Conservation (phyloP, 1,140 invertebrate genomes). For the Batillaria attramentaria region DNA sequence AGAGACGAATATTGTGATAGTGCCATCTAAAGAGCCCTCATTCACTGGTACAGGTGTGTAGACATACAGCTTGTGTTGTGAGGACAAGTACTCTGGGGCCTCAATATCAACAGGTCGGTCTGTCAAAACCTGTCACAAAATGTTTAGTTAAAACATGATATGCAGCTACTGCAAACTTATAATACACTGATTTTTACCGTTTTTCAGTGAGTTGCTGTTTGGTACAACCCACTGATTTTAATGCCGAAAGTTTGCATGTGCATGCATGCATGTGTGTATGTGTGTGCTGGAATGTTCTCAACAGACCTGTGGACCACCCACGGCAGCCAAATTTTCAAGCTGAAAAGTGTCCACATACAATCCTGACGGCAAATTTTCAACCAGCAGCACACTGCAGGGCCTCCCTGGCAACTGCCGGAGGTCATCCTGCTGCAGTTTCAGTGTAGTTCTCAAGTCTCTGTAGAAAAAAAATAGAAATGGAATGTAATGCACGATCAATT, state of each 20-base stretch:
- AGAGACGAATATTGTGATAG: slow-evolving; percentile 35
- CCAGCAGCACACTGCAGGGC: slow-evolving; percentile 39
- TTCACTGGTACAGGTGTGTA: slow-evolving; percentile 24
- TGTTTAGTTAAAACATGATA: background rate
- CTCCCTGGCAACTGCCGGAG: background rate
- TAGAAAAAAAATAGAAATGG: slow-evolving; percentile 21
- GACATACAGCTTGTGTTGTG: slow-evolving; percentile 37
- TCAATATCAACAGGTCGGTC: slow-evolving; percentile 48
- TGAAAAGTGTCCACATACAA: slow-evolving; percentile 54
- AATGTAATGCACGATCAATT: too few species aligned
- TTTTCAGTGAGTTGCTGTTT: too few species aligned
- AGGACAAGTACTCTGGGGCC: slow-evolving; percentile 49
- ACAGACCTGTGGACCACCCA: slow-evolving; percentile 43
- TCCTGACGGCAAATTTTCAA: slow-evolving; percentile 45
- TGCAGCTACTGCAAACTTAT: too few species aligned
- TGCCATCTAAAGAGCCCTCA: background rate
- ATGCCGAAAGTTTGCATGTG: too few species aligned
- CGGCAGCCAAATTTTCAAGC: slow-evolving; percentile 30
- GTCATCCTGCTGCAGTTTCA: slow-evolving; percentile 25
- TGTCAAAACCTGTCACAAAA: slow-evolving; percentile 39
- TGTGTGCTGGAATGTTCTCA: too few species aligned
- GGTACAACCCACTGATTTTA: too few species aligned
- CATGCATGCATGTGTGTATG: too few species aligned
- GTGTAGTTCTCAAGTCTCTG: slow-evolving; percentile 44
- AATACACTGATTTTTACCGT: too few species aligned